A percentile compares a stretch with the other conserved stretches of the same genome.
These are phyloP conservation scores for Heliconius ethilla DNA, from an alignment of 2,888 invertebrate genomes.

Conservation along the genomic window DNA sequence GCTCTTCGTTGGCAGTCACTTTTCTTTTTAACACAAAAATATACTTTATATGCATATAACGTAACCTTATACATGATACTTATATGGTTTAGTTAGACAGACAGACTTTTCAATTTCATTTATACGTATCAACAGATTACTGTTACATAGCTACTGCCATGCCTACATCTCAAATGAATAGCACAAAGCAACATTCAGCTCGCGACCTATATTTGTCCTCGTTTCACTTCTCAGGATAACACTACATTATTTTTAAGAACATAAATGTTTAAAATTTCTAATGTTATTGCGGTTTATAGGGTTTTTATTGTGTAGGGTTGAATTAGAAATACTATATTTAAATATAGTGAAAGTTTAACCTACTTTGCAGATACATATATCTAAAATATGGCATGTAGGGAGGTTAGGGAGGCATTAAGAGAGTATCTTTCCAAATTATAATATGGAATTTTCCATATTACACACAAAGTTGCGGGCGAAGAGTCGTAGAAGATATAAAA, in stretches of 20 bases:
- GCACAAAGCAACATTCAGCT: conserved; percentile 20
- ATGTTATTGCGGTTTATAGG: background rate
- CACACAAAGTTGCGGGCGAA: background rate
- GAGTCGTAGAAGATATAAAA: background rate
- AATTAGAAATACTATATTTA: background rate
- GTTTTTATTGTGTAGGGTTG: background rate
- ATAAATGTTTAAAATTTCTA: background rate
- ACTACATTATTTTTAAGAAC: conserved; percentile 7
- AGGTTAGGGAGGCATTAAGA: background rate
- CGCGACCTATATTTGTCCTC: conserved; percentile 32
- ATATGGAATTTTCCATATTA: background rate
- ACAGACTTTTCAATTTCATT: background rate
- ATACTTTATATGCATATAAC: background rate
- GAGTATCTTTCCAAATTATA: background rate
- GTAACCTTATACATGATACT: background rate
- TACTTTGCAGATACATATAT: background rate
- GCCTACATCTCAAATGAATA: conserved; percentile 13
- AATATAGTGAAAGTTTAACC: conserved; percentile 1
- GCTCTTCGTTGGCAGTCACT: background rate
- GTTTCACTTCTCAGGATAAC: conserved; percentile 24
- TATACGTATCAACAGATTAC: background rate
- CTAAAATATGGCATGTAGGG: too few relatives aligned
- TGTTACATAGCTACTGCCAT: background rate
- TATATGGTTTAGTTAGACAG: background rate
- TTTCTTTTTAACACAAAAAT: background rate